Evolutionary conservation across 1,140 invertebrate genomes (phyloP).

Genomic region (Belonocnema kinseyi): DNA sequence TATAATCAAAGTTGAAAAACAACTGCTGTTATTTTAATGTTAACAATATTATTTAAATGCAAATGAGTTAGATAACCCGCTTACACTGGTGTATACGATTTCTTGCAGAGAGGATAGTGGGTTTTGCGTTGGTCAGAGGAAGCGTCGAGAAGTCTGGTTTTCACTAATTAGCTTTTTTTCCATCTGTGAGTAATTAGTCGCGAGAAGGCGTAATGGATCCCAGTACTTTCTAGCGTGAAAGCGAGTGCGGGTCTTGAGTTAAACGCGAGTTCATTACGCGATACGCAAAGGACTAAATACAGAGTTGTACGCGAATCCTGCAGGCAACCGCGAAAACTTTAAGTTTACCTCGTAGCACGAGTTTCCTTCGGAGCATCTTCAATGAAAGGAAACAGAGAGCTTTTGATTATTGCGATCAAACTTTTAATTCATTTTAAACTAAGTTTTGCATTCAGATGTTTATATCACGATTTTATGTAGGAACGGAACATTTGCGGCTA

Average conservation of each 20-base stretch:
- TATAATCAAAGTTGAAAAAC: too few relatives aligned
- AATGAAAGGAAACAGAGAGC: background rate
- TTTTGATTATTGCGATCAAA: background rate
- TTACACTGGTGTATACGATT: background rate
- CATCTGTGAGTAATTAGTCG: constrained; percentile 28
- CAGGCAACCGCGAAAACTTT: constrained; percentile 4
- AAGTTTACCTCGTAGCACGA: background rate
- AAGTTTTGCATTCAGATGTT: too few relatives aligned
- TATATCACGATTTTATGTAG: too few relatives aligned
- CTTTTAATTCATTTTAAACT: too few relatives aligned
- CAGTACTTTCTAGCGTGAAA: constrained; percentile 7
- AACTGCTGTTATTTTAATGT: background rate
- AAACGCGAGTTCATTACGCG: constrained; percentile 29
- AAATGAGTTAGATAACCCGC: background rate
- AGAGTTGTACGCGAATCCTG: constrained; percentile 6
- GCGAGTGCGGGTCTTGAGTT: constrained; percentile 26
- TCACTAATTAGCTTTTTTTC: constrained; percentile 31
- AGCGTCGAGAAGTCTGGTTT: constrained; percentile 24
- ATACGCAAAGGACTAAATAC: constrained; percentile 12
- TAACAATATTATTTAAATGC: constrained; percentile 13
- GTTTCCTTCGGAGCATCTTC: background rate
- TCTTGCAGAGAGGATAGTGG: background rate
- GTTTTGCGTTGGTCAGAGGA: constrained; percentile 27
- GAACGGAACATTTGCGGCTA: too few relatives aligned
- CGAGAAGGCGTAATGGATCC: constrained; percentile 30